Evolutionary conservation across 1,140 invertebrate species (phyloP), one percentile per base, ranked within the genome.

Genomic region (Magallana ariakensis): DNA sequence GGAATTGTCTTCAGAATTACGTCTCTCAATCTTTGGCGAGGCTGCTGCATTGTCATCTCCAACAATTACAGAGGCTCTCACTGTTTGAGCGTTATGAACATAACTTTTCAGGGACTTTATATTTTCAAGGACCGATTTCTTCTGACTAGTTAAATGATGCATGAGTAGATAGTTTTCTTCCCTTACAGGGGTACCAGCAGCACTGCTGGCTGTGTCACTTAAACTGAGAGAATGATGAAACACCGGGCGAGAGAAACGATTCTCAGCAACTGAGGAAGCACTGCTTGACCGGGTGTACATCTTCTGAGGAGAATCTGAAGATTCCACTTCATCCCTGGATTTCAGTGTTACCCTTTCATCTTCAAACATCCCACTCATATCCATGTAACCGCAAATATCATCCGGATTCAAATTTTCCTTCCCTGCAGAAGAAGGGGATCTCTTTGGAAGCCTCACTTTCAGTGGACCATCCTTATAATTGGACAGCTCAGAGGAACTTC

Each of bases 141-240:
- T 85, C 57, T 80, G 80, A 62, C 80, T 89, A 80, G 85, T 56
- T 8, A 89, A 62, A 53, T 86, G 80, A 22, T 88, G 85, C 90
- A 91, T 91, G 7, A 91, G 80, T 80, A 91, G 86, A 56, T 91
- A 91, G 60, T 91, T 91, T 81, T 90, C 88, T 55, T 91, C 90
- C n/a, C 90, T 88, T 4, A 91, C 87, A 19, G 87, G 87, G 16
- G 83, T 70, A 56, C 9, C 66, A 22, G 86, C 54, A 8, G 82
- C 60, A 58, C 81, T 83, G 83, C 80, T 88, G 16, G 85, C 87
- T 46, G 90, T 88, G 54, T 90, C 62, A 83, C 85, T 92, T 53
- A 84, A 83, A 83, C 66, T 75, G 66, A 75, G 22, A 26, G 66
- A 75, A 75, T 75, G 66, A 9, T 84, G 53, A 85, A 84, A 85